Conservation (phyloP, 2,888 invertebrate species). For the Tenthredo notha region DNA sequence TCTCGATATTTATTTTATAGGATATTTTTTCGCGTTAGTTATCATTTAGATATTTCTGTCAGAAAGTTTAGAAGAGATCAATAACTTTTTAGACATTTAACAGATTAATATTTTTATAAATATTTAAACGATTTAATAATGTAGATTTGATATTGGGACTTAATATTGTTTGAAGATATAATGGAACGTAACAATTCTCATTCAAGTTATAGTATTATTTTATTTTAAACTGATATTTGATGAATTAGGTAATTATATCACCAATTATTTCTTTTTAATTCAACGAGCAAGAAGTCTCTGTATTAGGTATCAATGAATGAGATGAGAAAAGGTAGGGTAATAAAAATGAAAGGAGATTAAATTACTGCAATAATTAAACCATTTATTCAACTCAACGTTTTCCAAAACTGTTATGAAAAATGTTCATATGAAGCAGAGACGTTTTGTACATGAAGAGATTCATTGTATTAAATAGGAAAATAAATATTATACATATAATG, state of each 20-base stretch:
- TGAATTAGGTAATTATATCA: neutral
- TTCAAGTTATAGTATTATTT: neutral
- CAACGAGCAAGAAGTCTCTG: neutral
- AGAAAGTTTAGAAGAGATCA: neutral
- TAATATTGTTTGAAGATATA: neutral
- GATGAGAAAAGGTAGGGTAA: neutral
- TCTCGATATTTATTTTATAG: neutral
- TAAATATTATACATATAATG: conserved; percentile 17
- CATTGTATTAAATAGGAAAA: conserved; percentile 35
- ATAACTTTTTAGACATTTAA: neutral
- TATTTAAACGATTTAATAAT: conserved; percentile 2
- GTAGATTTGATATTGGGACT: conserved; percentile 4
- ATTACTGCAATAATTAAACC: conserved; percentile 9
- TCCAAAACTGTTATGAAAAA: conserved; percentile 1
- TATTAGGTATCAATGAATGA: neutral
- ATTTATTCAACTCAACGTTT: conserved; percentile 25
- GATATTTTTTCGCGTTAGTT: neutral
- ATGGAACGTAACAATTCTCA: neutral
- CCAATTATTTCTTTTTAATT: neutral
- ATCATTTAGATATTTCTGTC: neutral
- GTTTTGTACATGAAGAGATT: conserved; percentile 22
- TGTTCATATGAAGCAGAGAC: conserved; percentile 5
- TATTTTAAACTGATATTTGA: neutral
- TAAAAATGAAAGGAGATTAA: neutral
- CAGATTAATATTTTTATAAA: conserved; percentile 35